Conservation (phyloP, 2,888 invertebrate genomes). For the Synanthedon tipuliformis region DNA sequence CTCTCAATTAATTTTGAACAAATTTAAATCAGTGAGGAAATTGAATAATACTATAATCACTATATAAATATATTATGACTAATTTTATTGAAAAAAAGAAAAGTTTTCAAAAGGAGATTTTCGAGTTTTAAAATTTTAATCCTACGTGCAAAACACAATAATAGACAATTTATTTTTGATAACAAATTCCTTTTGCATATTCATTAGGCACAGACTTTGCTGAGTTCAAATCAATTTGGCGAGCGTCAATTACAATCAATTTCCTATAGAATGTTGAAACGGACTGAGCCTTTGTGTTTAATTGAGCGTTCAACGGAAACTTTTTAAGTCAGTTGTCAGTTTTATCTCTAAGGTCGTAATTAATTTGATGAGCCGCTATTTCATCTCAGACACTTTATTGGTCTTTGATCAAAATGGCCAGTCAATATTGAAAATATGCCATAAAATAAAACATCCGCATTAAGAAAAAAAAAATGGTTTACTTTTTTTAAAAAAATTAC, state of each 20-base stretch:
- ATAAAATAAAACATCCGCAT: no score
- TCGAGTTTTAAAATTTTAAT: no score
- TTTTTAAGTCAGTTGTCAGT: constrained; percentile 20
- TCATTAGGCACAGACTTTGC: constrained; percentile 21
- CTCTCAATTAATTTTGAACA: no score
- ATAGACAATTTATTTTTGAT: constrained; percentile 15
- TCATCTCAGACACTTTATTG: neutral
- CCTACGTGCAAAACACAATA: no score
- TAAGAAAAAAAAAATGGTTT: no score
- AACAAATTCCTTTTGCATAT: constrained; percentile 28
- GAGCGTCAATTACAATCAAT: constrained; percentile 30
- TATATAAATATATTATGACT: no score
- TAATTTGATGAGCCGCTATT: constrained; percentile 2
- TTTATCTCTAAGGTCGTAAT: constrained; percentile 13
- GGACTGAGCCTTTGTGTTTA: constrained; percentile 15
- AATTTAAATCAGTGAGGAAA: no score
- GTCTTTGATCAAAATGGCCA: neutral
- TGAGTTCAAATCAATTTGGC: constrained; percentile 15
- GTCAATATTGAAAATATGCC: no score
- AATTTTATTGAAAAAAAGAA: no score
- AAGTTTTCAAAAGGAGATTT: no score
- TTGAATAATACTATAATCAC: no score
- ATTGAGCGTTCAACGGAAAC: constrained; percentile 26
- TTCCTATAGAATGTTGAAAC: constrained; percentile 24
- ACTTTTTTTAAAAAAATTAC: no score